A percentile compares a stretch with the other conserved stretches of the same genome.
These are phyloP conservation scores for Drosophila suzukii DNA, from an alignment of 1,140 invertebrate genomes.

Conservation along the genomic window DNA sequence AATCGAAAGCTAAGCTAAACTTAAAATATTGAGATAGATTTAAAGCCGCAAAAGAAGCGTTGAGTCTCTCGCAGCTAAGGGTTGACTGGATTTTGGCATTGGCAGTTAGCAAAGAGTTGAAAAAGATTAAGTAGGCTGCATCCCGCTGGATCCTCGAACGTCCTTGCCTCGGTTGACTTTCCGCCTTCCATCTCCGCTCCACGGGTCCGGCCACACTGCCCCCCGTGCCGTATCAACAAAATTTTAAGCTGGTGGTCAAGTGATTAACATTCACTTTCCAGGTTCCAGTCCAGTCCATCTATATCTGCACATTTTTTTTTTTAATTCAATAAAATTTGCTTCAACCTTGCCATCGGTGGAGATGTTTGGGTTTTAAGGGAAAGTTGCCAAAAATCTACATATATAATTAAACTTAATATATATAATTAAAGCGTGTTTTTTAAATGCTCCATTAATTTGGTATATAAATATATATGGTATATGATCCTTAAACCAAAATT, in stretches of 20 bases:
- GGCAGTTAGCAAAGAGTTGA: constrained; percentile 8
- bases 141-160: constrained; percentile 4
- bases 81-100: constrained; percentile 10
- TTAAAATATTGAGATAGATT: constrained; percentile 7
- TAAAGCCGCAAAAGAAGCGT: constrained; percentile 15
- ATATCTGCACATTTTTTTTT: background rate
- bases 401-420: background rate
- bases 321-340: background rate
- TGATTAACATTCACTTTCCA: constrained; percentile 67
- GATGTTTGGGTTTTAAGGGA: background rate
- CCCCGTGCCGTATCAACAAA: constrained; percentile 77
- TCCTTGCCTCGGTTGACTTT: background rate
- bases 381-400: background rate
- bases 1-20: constrained; percentile 35
- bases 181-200: constrained; percentile 4
- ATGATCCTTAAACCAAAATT: background rate
- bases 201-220: constrained; percentile 73
- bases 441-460: too few relatives aligned
- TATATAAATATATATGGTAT: background rate
- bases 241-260: constrained; percentile 84
- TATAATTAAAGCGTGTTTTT: background rate
- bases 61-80: constrained; percentile 9
- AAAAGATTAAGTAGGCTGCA: constrained; percentile 4
- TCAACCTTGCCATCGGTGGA: constrained; percentile 17
- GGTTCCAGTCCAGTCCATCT: constrained; percentile 9